Percentiles rank a stretch among this genome's conserved stretches.
phyloP scores from a whole-genome alignment of 2,888 invertebrate species.

The Rhamnusium bicolor region DNA sequence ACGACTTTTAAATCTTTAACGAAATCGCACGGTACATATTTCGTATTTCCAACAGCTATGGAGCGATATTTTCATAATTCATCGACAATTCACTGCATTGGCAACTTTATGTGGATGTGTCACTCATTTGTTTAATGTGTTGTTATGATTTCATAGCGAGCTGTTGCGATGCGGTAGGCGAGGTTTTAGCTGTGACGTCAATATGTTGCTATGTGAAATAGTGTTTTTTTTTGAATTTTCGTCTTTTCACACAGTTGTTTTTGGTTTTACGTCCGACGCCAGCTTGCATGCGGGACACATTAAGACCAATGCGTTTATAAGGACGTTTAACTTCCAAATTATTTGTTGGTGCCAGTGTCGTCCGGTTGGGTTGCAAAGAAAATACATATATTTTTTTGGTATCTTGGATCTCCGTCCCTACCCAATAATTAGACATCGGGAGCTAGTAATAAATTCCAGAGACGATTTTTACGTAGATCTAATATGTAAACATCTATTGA shows the following conservation, averaged over 20 bases:
- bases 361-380: not conserved
- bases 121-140: conserved; percentile 33
- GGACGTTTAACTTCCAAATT: conserved; percentile 10
- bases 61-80: conserved; percentile 22
- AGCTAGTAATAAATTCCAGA: too few species aligned
- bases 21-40: conserved; percentile 17
- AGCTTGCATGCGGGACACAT: conserved; percentile 41
- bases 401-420: too few species aligned
- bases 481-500: too few species aligned
- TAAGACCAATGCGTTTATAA: not conserved
- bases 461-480: too few species aligned
- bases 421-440: too few species aligned
- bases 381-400: too few species aligned
- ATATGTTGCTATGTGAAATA: conserved; percentile 38
- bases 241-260: not conserved
- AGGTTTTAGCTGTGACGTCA: conserved; percentile 45
- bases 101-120: conserved; percentile 25
- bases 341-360: not conserved
- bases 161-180: conserved; percentile 39
- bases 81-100: conserved; percentile 23
- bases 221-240: conserved; percentile 23
- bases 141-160: conserved; percentile 36
- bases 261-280: conserved; percentile 28
- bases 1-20: conserved; percentile 33
- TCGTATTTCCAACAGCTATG: conserved; percentile 20